These are phyloP conservation scores for Hirtodrosophila confusa DNA, from an alignment of 2,888 invertebrate genomes.

Conservation along the genomic window DNA sequence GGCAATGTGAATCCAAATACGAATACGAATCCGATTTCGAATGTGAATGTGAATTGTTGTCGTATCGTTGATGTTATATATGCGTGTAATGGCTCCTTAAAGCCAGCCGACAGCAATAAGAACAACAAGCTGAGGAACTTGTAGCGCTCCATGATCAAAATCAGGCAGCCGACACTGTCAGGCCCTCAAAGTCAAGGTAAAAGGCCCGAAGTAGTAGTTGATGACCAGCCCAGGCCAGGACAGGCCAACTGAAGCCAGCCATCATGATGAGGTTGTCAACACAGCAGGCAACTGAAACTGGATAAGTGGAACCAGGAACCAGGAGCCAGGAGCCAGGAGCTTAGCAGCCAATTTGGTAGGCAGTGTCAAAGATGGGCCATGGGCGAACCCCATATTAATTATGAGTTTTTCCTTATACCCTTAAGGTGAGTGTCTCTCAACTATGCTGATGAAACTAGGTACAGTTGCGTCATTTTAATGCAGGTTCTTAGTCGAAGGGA, in stretches of 20 bases:
- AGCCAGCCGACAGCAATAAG: constrained; percentile 46
- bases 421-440: background rate
- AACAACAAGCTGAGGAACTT: constrained; percentile 33
- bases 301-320: constrained; percentile 25
- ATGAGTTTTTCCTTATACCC: constrained; percentile 37
- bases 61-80: constrained; percentile 58
- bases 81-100: constrained; percentile 80
- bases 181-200: constrained; percentile 47
- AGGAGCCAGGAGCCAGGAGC: constrained; percentile 10
- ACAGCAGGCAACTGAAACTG: constrained; percentile 24
- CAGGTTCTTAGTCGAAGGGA: too few relatives aligned
- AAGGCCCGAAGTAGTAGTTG: constrained; percentile 35
- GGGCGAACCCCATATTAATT: constrained; percentile 49
- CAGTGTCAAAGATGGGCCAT: constrained; percentile 59
- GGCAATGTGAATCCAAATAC: constrained; percentile 10
- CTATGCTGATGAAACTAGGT: background rate
- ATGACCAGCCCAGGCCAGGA: constrained; percentile 34
- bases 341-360: constrained; percentile 51
- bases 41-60: constrained; percentile 54
- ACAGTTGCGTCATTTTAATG: background rate
- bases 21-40: constrained; percentile 37
- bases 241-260: constrained; percentile 29
- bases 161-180: constrained; percentile 64
- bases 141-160: constrained; percentile 64
- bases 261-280: constrained; percentile 73